phyloP scores from a whole-genome alignment of 2,888 invertebrate genomes.

The Eucriotettix oculatus region DNA sequence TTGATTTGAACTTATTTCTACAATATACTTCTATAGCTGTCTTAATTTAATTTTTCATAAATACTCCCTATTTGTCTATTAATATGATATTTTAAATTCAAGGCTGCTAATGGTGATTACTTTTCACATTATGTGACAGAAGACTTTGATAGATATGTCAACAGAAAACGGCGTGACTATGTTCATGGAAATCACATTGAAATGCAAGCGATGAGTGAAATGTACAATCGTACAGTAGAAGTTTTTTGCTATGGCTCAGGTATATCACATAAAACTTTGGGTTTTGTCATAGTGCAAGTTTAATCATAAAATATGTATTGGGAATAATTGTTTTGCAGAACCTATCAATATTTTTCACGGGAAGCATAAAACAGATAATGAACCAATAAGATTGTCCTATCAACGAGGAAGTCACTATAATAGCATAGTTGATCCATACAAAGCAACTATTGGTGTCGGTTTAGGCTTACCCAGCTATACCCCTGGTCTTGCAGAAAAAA shows the following conservation, averaged over 20 bases:
- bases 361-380: slow-evolving; percentile 54
- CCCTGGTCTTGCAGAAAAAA: slow-evolving; percentile 54
- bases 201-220: slow-evolving; percentile 79
- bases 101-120: slow-evolving; percentile 73
- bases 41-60: no score
- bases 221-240: slow-evolving; percentile 75
- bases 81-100: slow-evolving; percentile 13
- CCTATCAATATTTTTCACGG: slow-evolving; percentile 79
- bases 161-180: slow-evolving; percentile 58
- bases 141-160: slow-evolving; percentile 68
- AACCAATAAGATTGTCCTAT: slow-evolving; percentile 69
- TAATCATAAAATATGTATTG: no score
- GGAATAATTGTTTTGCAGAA: slow-evolving; percentile 30
- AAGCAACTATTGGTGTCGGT: slow-evolving; percentile 66
- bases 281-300: no score
- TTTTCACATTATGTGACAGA: slow-evolving; percentile 81
- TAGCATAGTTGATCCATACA: slow-evolving; percentile 71
- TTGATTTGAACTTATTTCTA: no score
- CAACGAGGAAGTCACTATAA: slow-evolving; percentile 79
- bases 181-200: slow-evolving; percentile 84
- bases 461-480: slow-evolving; percentile 66
- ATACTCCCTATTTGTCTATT: no score
- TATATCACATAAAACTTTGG: slow-evolving; percentile 20
- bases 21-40: no score
- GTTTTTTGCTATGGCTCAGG: slow-evolving; percentile 64